A percentile compares a stretch with the other conserved stretches of the same genome.
Conservation (phyloP, 2,797 vertebrate genomes). For the Notolepis coatsorum region DNA sequence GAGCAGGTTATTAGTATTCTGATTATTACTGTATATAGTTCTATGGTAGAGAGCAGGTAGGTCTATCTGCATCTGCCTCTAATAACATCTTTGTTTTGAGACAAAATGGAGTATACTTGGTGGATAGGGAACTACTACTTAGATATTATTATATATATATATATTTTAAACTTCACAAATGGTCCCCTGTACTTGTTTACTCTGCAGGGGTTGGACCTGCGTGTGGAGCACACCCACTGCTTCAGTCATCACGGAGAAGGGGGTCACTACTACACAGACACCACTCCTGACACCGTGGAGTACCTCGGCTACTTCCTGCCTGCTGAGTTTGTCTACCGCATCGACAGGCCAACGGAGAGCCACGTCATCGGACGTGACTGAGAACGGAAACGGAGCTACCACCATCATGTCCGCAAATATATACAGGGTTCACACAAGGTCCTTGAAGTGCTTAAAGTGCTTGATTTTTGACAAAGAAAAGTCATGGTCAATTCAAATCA, state of each 20-base stretch:
- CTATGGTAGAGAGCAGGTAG: no score
- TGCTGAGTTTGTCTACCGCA: constrained; percentile 91
- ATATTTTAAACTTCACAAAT: neutral
- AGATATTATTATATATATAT: neutral
- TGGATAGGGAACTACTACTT: no score
- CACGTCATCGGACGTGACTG: constrained; percentile 87
- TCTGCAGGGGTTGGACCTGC: constrained; percentile 91
- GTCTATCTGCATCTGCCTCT: no score
- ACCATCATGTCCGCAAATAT: neutral
- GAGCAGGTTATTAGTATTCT: no score
- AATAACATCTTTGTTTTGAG: no score
- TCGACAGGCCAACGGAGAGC: constrained; percentile 89
- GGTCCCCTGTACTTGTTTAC: neutral
- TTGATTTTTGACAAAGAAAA: no score
- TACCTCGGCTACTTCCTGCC: constrained; percentile 94
- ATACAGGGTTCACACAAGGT: no score
- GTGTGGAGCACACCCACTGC: constrained; percentile 94
- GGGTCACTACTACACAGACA: constrained; percentile 96
- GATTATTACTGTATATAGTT: no score
- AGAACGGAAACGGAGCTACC: constrained; percentile 34
- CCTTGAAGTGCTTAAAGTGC: no score
- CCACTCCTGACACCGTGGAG: constrained; percentile 90
- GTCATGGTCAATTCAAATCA: neutral
- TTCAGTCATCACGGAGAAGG: constrained; percentile 96
- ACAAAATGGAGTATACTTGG: no score